Base-by-base conservation (phyloP, 2,888 invertebrate species). In the Eupithecia insigniata region DNA sequence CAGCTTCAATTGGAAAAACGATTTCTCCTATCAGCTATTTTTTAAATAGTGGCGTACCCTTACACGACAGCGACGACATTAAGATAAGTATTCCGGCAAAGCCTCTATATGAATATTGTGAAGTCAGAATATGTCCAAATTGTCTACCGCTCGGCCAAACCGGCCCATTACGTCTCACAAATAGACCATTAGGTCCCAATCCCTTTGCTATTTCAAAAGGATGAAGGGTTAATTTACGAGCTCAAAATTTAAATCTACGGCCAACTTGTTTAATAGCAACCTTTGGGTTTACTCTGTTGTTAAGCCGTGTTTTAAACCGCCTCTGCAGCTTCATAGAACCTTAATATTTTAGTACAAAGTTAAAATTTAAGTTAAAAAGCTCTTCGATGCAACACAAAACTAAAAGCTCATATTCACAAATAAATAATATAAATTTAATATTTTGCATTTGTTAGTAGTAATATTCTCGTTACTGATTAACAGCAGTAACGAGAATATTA, bases 151-250 rank as follows among this genome's bases (percentile, higher is more conserved):
- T 89, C 89, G 89, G 90, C 88, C 90, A 89, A 89, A 85, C 87
- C 89, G 88, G 87, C 87, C 92, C 92, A 92, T 93, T 94, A 90
- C 90, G 90, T 89, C 89, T 91, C 92, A 90, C 93, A 94, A 93
- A 94, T 93, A 94, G 93, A 91, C 93, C 92, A 92, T 94, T 94
- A 92, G 89, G 90, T 89, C 91, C 91, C 92, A 91, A 92, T 92
- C 93, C 92, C 92, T 92, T 92, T 88, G 92, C 93, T 91, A 92
- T 93, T 93, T 91, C 92, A 91, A 92, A 93, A 93, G 93, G 93
- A 92, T 91, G 93, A 90, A 91, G 93, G 93, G 92, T 93, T 92
- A 94, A 92, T 93, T 93, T 94, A 93, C 87, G 92, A 92, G 92
- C 92, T 92, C 90, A 92, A 93, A 93, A 94, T 92, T 92, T 94